phyloP scores from a whole-genome alignment of 2,888 invertebrate genomes.

The Scaptodrosophila latifasciaeformis region DNA sequence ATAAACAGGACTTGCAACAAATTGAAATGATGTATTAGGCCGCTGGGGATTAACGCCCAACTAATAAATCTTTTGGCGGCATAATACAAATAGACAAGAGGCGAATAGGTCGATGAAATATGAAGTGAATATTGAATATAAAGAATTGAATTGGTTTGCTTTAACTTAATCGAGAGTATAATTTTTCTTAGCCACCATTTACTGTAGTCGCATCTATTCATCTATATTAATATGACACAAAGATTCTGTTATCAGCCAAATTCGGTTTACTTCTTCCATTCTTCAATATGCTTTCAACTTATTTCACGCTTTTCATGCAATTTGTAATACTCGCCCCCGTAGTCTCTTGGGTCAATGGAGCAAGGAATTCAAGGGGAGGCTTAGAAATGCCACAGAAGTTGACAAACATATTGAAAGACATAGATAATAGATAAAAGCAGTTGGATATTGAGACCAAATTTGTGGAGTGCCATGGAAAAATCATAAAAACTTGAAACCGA shows the following conservation, averaged over 20 bases:
- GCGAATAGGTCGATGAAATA: conserved; percentile 7
- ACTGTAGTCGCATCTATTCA: conserved; percentile 4
- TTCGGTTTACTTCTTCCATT: conserved; percentile 12
- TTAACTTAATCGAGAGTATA: no score
- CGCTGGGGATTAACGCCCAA: conserved; percentile 69
- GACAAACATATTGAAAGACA: no score
- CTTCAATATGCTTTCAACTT: conserved; percentile 55
- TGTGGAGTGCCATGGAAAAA: no score
- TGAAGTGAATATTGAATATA: neutral
- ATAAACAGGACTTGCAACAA: conserved; percentile 68
- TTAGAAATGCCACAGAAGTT: no score
- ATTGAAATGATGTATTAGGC: conserved; percentile 70
- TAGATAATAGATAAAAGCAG: no score
- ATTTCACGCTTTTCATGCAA: conserved; percentile 60
- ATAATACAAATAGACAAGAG: neutral
- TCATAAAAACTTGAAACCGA: no score
- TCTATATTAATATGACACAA: conserved; percentile 49
- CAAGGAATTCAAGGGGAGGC: conserved; percentile 13
- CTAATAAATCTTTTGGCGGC: conserved; percentile 60
- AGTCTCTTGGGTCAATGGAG: conserved; percentile 50
- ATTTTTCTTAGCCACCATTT: conserved; percentile 6
- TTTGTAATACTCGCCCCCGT: conserved; percentile 28
- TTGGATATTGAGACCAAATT: no score
- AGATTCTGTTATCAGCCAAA: conserved; percentile 37
- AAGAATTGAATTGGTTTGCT: neutral